Evolutionary conservation across 2,888 invertebrate species (phyloP), one percentile per base, ranked within the genome.

Genomic region (Sialis fuliginosa): DNA sequence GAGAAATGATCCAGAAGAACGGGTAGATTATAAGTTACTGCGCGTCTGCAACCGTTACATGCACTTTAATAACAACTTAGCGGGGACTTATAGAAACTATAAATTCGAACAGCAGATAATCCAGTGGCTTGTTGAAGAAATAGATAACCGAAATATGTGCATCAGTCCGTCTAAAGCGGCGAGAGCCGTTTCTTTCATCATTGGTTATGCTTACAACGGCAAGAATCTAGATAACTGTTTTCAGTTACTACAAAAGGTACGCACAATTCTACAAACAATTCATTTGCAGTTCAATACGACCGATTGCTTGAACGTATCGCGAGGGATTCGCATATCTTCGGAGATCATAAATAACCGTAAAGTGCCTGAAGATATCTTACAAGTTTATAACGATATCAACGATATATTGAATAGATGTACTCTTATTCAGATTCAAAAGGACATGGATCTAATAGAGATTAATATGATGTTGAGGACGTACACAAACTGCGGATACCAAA

Each of bases 51-150:
- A 68, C 47, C 67, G 68, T 48, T 75, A 75, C 53, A 67, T 72
- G 62, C 63, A 67, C 54, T 74, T 73, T 53, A 69, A 69, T 51
- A 68, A 66, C 46, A 70, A 71, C 54, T 55, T 72, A 2, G 66
- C 69, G 5, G 68, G 68, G 7, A 67, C 67, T 6, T 74, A 69
- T 55, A 61, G 72, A 1, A 65, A 71, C 52, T 52, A 55, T n/a
- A 55, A 57, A 6, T 62, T 74, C 49, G 75, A 75, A 53, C 62
- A 60, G 9, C 52, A 55, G 37, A 51, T 70, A n/a, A 57, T 64
- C 13, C 56, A 61, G 33, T 52, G 64, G 51, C 60, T 69, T 49
- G 57, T 66, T 53, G 50, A 58, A 5, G 60, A 62, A 47, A 57
- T 68, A 1, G 57, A 62, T 31, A 51, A 54, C 10, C 63, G 64